A percentile compares a stretch with the other conserved stretches of the same genome.
Evolutionary conservation across 2,888 invertebrate genomes (phyloP).

Genomic region (Ctena decussata): DNA sequence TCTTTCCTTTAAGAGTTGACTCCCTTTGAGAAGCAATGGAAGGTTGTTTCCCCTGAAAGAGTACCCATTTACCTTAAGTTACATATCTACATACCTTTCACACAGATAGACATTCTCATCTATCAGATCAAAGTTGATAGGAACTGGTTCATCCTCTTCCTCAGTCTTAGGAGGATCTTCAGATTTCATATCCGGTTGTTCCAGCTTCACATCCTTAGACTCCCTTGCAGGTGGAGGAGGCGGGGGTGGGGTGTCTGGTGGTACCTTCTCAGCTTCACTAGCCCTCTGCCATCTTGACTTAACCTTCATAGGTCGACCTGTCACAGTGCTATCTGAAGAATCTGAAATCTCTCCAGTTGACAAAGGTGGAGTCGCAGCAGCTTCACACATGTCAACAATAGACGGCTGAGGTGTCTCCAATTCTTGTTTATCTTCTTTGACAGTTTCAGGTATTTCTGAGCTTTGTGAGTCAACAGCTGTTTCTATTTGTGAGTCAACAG

Average conservation of each 20-base stretch:
- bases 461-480: neutral
- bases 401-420: neutral
- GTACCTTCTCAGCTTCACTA: constrained; percentile 77
- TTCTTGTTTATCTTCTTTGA: neutral
- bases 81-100: constrained; percentile 89
- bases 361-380: constrained; percentile 30
- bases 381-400: constrained; percentile 13
- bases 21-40: too few species aligned
- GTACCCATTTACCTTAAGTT: too few species aligned
- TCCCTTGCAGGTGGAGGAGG: constrained; percentile 17
- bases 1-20: too few species aligned
- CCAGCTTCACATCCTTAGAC: neutral
- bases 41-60: too few species aligned
- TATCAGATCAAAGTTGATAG: constrained; percentile 93
- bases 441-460: neutral
- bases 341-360: constrained; percentile 39
- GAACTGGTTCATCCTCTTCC: constrained; percentile 87
- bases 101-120: constrained; percentile 95
- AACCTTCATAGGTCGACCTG: constrained; percentile 74
- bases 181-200: constrained; percentile 7
- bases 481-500: too few species aligned
- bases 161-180: constrained; percentile 9
- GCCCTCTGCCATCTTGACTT: constrained; percentile 81
- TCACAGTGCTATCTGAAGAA: constrained; percentile 22
- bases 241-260: constrained; percentile 13